Evolutionary conservation across 1,140 invertebrate species (phyloP), one percentile per base, ranked within the genome.

Genomic region (Phocides pigmalion): DNA sequence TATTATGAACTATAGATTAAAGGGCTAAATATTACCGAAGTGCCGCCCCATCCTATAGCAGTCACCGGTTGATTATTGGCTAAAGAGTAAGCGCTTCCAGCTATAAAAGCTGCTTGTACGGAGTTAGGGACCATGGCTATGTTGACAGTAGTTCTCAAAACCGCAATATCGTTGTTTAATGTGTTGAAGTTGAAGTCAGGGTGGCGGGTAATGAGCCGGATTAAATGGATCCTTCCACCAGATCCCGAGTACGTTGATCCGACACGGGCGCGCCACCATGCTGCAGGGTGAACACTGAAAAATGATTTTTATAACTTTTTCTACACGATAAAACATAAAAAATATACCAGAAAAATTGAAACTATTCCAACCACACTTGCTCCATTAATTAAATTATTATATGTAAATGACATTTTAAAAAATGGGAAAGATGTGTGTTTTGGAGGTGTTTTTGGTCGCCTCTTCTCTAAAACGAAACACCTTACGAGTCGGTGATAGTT

Each of bases 81-180:
- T 12, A 84, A 47, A 4, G 22, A 44, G 20, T 79, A 81, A 0
- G 69, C 70, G 0, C 64, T 47, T 3, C 84, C 84, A 22, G 75
- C 71, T 0, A 89, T 59, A 6, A 56, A 72, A 3, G 81, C 84
- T 0, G 72, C 46, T 49, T 78, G 75, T 0, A 79, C 71, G 0
- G 69, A 42, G 4, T 66, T 61, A 0, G 72, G 9, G 0, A 41
- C 35, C 4, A 71, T 72, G 0, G 82, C 68, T 0, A 95, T 87
- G 12, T 92, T 20, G 2, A 75, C 11, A 0, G 64, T 66, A 3
- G 81, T 79, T 9, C 84, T 72, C 1, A 89, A 3, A 0, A 89
- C 74, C 4, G 95, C 95, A 2, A 96, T 72, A 70, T 96, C 95
- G 70, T 95, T 94, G 2, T 88, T 81, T 2, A 94, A 75, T 51